Evolutionary conservation across 2,113 vertebrate species (phyloP).

Genomic region (Cyanoderma ruficeps): DNA sequence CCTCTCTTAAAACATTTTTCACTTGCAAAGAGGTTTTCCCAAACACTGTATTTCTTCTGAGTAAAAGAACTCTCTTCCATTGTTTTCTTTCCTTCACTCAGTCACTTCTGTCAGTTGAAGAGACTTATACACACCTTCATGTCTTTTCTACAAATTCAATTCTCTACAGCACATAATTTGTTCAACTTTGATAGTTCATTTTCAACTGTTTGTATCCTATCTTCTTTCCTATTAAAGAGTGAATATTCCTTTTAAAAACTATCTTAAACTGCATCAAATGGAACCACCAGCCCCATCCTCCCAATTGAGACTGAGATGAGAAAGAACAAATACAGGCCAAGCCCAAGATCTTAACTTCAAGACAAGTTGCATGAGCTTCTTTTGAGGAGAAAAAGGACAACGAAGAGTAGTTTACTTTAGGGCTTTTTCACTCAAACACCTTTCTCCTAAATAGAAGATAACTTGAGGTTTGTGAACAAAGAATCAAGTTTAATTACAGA

Average conservation of each 20-base stretch:
- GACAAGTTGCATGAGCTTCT: not conserved
- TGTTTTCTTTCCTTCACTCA: not conserved
- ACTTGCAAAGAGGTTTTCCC: not conserved
- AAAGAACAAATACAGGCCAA: not conserved
- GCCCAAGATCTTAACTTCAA: not conserved
- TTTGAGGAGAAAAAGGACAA: not conserved
- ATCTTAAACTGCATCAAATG: not conserved
- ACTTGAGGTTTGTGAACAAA: slow-evolving; percentile 24
- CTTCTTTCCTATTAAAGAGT: not conserved
- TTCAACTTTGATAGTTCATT: not conserved
- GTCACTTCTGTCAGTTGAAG: not conserved
- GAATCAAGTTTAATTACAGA: slow-evolving; percentile 43
- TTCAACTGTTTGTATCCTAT: not conserved
- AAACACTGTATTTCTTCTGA: not conserved
- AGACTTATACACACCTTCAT: not conserved
- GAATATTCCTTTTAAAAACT: not conserved
- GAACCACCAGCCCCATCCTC: not conserved
- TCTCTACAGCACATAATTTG: not conserved
- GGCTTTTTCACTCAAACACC: slow-evolving; percentile 10
- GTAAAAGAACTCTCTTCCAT: not conserved
- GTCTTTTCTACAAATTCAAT: not conserved
- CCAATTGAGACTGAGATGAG: not conserved
- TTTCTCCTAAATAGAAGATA: slow-evolving; percentile 34
- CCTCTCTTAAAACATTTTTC: not conserved
- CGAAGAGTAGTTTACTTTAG: not conserved